A percentile compares a stretch with the other conserved stretches of the same genome.
Conservation (phyloP, 2,888 invertebrate species). For the Desoria tigrina region DNA sequence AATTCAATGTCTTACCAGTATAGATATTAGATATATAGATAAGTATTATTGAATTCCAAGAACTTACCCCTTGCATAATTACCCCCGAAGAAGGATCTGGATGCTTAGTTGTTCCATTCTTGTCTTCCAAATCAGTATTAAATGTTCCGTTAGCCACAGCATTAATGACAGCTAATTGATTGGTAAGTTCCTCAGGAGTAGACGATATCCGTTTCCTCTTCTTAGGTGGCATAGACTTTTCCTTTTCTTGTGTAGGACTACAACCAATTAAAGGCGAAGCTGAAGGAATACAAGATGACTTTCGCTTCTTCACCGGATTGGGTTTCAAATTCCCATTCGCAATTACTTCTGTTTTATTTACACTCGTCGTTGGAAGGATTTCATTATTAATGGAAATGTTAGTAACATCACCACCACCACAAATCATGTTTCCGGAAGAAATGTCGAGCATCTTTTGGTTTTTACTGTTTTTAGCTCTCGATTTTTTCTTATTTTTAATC, state of each 20-base stretch:
- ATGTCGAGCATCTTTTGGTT: neutral
- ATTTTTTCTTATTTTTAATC: constrained; percentile 4
- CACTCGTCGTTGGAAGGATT: constrained; percentile 16
- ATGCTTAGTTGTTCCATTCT: constrained; percentile 3
- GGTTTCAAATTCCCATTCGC: constrained; percentile 24
- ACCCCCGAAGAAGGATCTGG: neutral
- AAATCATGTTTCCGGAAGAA: neutral
- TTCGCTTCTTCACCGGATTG: constrained; percentile 20
- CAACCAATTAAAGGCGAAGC: neutral
- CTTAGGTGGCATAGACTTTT: constrained; percentile 35
- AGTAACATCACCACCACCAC: no score
- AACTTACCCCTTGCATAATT: constrained; percentile 32
- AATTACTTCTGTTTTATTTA: constrained; percentile 13
- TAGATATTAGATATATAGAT: no score
- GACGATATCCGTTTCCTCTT: constrained; percentile 24
- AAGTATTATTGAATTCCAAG: neutral
- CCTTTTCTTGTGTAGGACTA: constrained; percentile 20
- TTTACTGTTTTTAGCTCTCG: neutral
- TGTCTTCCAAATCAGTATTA: neutral
- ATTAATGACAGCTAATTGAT: constrained; percentile 27
- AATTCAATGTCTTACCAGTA: no score
- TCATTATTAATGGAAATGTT: no score
- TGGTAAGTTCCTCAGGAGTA: neutral
- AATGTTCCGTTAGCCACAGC: constrained; percentile 27
- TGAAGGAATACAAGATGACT: constrained; percentile 2